A percentile compares a stretch with the other conserved stretches of the same genome.
Conservation (phyloP, 1,140 invertebrate genomes). For the Apis cerana region DNA sequence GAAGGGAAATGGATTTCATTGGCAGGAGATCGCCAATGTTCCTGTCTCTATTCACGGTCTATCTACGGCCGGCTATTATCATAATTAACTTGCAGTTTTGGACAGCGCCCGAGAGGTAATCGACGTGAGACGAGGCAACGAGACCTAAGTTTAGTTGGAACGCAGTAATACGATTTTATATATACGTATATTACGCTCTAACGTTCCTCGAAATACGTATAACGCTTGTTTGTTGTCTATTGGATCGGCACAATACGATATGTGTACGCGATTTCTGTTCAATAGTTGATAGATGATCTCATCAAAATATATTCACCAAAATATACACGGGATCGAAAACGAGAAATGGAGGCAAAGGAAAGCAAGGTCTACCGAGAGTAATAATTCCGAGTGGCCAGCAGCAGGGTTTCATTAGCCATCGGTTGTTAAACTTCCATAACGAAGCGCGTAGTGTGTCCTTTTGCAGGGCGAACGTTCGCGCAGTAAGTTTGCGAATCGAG, state of each 20-base stretch:
- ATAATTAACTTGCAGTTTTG: conserved; percentile 22
- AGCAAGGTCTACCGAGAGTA: not conserved
- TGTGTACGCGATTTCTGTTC: too few species aligned
- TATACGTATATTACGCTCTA: not conserved
- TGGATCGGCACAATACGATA: not conserved
- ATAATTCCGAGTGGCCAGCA: too few species aligned
- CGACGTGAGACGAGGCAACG: not conserved
- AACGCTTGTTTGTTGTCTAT: too few species aligned
- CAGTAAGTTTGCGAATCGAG: not conserved
- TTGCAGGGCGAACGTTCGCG: not conserved
- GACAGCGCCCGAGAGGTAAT: not conserved
- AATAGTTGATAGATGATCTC: not conserved
- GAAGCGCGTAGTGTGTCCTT: not conserved
- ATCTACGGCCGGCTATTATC: not conserved
- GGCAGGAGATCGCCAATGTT: conserved; percentile 19
- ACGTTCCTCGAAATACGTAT: too few species aligned
- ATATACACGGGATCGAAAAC: not conserved
- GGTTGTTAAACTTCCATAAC: conserved; percentile 11
- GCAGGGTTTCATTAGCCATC: conserved; percentile 27
- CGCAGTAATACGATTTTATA: too few species aligned
- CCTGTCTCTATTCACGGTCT: conserved; percentile 15
- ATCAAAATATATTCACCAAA: not conserved
- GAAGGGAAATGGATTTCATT: conserved; percentile 42
- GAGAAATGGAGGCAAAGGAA: not conserved
- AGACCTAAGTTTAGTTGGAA: not conserved